Base-by-base conservation (phyloP, 2,797 vertebrate genomes). In the Muraenolepis orangiensis region DNA sequence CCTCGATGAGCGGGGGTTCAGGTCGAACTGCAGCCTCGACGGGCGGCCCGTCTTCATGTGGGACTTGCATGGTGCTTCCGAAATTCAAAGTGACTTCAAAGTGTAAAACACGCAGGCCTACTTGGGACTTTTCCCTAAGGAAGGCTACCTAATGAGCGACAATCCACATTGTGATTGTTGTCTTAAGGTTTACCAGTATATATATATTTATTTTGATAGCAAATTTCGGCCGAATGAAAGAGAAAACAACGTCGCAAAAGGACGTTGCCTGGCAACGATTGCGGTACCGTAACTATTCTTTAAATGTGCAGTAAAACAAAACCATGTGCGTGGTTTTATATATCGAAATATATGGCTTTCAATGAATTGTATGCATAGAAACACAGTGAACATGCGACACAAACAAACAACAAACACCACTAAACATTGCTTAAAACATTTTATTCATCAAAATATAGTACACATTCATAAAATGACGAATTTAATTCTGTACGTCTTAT, bases 1-100 rank as follows among this genome's bases (percentile, higher is more conserved):
- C 85, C 74, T 71, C 84, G 2, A 77, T 3, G 66, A 78, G 76
- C 29, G 34, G 20, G 29, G 6, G 77, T 2, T 71, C 76, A 7
- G 0, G 29, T 34, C 10, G 66, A 30, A 23, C 51, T 0, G 2
- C 1, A 5, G 57, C 18, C 26, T 4, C 76, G 8, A 14, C 42
- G 13, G 28, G 28, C 14, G 34, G 2, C 30, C 69, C 74, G 3
- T 81, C 69, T 23, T 75, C 74, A 77, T n/a, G 67, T 14, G 36
- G 72, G 10, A 31, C 26, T 34, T 77, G 83, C 82, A 85, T 82
- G n/a, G 0, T 29, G n/a, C n/a, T 31, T 2, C 2, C 0, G 6
- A 31, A 61, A 57, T 23, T 34, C 70, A n/a, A n/a, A n/a, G n/a
- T n/a, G 38, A n/a, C 42, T 71, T 4, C 3, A 10, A 8, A 14